Base-by-base conservation (phyloP, 1,140 invertebrate species). In the Drosophila sulfurigaster region DNA sequence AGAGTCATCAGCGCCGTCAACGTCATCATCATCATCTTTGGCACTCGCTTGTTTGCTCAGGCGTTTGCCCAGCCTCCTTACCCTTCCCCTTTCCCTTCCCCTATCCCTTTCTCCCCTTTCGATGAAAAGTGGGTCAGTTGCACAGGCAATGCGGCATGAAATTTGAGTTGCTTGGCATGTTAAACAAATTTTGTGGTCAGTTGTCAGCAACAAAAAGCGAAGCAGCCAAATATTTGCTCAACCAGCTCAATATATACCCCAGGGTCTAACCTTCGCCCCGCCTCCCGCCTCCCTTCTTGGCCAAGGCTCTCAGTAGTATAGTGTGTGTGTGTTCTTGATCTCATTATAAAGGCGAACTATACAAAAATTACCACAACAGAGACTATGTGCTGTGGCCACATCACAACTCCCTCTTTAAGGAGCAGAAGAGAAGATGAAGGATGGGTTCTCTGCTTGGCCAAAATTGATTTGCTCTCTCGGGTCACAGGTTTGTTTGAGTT, bases 131-230 rank as follows among this genome's bases (percentile, higher is more conserved):
- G 63, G 74, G 75, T 66, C 75, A 68, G 75, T 64, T 65, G 65
- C 71, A 54, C 68, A 78, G 77, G 82, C 82, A 87, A 72, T 87
- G 83, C 83, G 83, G 83, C 83, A 87, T 88, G 71, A 87, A 87
- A 81, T 88, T 87, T 80, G 83, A 75, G 77, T 58, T 76, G 76
- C 59, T 71, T 35, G 73, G 56, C 68, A 79, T 73, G 77, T 79
- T 79, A 79, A 79, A 73, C 77, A 79, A 78, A 79, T 80, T 72
- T 88, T 82, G 82, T 87, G 82, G 82, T 86, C 82, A 81, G 78
- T 69, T 87, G 73, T 62, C 74, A 76, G 72, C 56, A 74, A 66
- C 70, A 75, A 68, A 80, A 73, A 65, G 68, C 78, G 68, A 74
- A 64, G 63, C 66, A 80, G 63, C 57, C 77, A 87, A 88, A 87